Percentiles rank a stretch among this genome's conserved stretches.
Conservation (phyloP, 2,797 vertebrate genomes). For the Microcaecilia unicolor region DNA sequence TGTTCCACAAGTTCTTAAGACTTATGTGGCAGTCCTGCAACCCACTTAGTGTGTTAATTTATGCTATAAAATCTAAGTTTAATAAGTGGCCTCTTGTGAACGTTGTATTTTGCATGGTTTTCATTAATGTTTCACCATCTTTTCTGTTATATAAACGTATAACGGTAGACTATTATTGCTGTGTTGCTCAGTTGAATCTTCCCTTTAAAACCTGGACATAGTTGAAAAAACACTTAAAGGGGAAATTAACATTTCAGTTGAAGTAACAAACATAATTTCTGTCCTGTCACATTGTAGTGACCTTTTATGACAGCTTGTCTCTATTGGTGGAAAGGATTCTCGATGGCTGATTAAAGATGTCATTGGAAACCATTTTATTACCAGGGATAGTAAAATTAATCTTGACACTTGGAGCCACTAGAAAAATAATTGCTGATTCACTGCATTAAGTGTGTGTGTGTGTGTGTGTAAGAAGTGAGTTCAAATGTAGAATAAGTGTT, state of each 20-base stretch:
- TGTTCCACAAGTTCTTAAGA: too few relatives aligned
- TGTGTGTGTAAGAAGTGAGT: too few relatives aligned
- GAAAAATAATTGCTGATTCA: slow-evolving; percentile 86
- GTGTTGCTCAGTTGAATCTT: slow-evolving; percentile 17
- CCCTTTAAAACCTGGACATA: slow-evolving; percentile 38
- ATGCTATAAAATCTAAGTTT: too few relatives aligned
- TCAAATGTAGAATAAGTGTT: too few relatives aligned
- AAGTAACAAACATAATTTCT: slow-evolving; percentile 75
- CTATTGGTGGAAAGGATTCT: slow-evolving; percentile 68
- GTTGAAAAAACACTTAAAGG: slow-evolving; percentile 56
- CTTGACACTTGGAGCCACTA: slow-evolving; percentile 73
- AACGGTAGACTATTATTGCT: too few relatives aligned
- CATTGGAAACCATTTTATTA: slow-evolving; percentile 90
- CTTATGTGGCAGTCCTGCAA: too few relatives aligned
- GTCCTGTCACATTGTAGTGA: slow-evolving; percentile 79
- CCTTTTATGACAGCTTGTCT: slow-evolving; percentile 80
- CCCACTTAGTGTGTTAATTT: too few relatives aligned
- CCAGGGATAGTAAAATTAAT: slow-evolving; percentile 71
- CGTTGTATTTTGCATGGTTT: too few relatives aligned
- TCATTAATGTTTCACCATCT: too few relatives aligned
- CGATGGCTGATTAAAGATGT: slow-evolving; percentile 81
- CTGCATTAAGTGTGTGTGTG: slow-evolving; percentile 46
- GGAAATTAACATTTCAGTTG: slow-evolving; percentile 77
- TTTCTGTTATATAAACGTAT: too few relatives aligned
- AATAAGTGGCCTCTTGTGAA: too few relatives aligned